Base-by-base conservation (phyloP, 2,113 vertebrate species). In the Rhinichthys klamathensis region DNA sequence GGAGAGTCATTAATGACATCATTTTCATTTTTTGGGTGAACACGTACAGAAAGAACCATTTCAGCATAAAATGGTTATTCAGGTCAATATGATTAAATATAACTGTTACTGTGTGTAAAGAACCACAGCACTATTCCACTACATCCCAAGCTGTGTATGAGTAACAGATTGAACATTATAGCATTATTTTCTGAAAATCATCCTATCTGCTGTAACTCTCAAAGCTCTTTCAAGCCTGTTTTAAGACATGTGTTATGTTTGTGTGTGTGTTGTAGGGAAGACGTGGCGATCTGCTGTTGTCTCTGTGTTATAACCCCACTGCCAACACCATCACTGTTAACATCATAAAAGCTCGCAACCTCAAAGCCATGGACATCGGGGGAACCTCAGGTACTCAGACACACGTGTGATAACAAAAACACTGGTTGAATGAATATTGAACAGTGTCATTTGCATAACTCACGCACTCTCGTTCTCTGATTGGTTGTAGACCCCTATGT, bases 341-440 rank as follows among this genome's bases (percentile, higher is more conserved):
- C 93, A 98, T 99, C 94, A 99, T 99, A 93, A 99, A 99, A 95
- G 98, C 97, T 4, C 94, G 98, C 73, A 98, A 99, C 93, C 96
- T 99, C 92, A 99, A 99, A 99, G 98, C 98, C 96, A 99, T 99
- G 98, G 98, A 99, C 93, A 99, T 99, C 25, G 98, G 98, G 92
- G 98, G 98, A 90, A 99, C 98, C 7, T 99, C 98, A 96, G 98
- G 98, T 99, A 93, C 51, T 69, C 58, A 10, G 2, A 27, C 35
- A 74, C 32, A n/a, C 21, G 3, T 58, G 32, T 65, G 35, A 76
- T 30, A 69, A 18, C 44, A 41, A 27, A 75, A 2, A 44, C 38
- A 41, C 2, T 13, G 51, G 10, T 76, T 30, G 67, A 73, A 51
- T n/a, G 13, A 4, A 21, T 38, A 60, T 60, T 1, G 72, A 74